These are phyloP conservation scores for Quiscalus mexicanus DNA, from an alignment of 2,113 vertebrate species.

Conservation along the genomic window DNA sequence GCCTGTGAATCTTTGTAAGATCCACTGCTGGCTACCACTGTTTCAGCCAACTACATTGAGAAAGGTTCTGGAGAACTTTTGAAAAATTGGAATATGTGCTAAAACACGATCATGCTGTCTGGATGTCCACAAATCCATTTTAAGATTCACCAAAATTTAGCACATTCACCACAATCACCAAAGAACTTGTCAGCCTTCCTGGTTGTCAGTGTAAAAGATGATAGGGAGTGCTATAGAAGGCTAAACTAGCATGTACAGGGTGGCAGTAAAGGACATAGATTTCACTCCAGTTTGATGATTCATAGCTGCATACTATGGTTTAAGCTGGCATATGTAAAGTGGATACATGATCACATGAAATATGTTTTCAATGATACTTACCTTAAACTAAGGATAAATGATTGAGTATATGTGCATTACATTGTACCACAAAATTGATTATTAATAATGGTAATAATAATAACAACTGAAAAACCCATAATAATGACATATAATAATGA, in stretches of 20 bases:
- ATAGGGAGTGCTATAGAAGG: neutral
- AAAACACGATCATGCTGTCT: neutral
- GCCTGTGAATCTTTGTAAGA: neutral
- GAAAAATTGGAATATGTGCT: neutral
- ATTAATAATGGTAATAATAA: neutral
- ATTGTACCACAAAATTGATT: neutral
- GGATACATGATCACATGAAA: neutral
- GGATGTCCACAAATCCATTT: neutral
- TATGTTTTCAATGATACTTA: neutral
- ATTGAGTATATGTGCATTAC: neutral
- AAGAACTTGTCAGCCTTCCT: neutral
- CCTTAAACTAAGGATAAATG: neutral
- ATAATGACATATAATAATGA: neutral
- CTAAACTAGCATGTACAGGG: neutral
- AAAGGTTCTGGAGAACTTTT: neutral
- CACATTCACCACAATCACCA: neutral
- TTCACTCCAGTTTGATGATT: neutral
- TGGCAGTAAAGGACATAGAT: neutral
- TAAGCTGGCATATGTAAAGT: neutral
- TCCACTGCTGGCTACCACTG: fast-evolving
- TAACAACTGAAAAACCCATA: fast-evolving
- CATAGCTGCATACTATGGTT: neutral
- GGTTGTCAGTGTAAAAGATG: neutral
- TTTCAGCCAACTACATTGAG: neutral
- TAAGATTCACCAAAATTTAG: neutral